Conservation (phyloP, 2,797 vertebrate species). For the Ispidina lecontei region DNA sequence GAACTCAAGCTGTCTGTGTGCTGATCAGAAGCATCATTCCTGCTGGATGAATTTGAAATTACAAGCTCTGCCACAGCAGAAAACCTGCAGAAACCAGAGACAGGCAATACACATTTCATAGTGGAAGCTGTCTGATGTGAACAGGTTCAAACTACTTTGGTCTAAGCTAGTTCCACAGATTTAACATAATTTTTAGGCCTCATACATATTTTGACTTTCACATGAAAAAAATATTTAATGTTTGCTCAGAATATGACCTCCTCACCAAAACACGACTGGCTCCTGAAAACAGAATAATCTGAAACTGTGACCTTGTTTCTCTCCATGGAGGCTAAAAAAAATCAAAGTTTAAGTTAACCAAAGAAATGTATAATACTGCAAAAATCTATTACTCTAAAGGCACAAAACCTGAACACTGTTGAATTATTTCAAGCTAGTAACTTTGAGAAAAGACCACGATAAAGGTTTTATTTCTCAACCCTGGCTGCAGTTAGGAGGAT, state of each 20-base stretch:
- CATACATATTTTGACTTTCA: neutral
- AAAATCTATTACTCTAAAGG: neutral
- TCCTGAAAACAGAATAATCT: neutral
- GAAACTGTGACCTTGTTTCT: neutral
- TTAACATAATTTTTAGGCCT: accelerated
- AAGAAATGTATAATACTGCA: neutral
- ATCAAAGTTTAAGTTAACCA: neutral
- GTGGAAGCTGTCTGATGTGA: neutral
- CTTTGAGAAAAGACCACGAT: neutral
- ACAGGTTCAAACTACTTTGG: neutral
- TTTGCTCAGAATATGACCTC: neutral
- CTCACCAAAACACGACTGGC: neutral
- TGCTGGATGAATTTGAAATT: neutral
- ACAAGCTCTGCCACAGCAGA: neutral
- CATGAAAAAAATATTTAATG: neutral
- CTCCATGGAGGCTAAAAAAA: neutral
- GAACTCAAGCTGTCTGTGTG: neutral
- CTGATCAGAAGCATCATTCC: neutral
- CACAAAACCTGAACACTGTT: neutral
- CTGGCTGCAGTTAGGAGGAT: neutral
- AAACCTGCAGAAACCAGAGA: neutral
- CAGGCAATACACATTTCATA: neutral
- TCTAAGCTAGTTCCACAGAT: neutral
- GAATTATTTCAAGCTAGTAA: neutral
- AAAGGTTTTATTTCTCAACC: neutral